Conservation (phyloP, 1,140 invertebrate genomes). For the Ceratoteleas bidentatus region DNA sequence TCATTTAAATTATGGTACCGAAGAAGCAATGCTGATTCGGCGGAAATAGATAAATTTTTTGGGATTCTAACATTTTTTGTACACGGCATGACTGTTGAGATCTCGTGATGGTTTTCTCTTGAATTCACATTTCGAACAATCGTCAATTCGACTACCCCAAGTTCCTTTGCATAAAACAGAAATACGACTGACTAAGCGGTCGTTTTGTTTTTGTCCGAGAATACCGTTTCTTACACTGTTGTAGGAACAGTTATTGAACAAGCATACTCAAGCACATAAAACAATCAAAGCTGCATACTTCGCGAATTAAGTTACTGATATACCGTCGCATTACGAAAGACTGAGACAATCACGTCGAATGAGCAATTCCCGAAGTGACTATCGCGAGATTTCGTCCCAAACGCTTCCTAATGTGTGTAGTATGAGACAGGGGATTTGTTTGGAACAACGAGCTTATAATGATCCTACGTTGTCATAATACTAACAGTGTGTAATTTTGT, state of each 20-base stretch:
- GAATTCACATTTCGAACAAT: conserved; percentile 4
- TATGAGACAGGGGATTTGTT: conserved; percentile 18
- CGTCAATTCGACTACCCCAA: conserved; percentile 14
- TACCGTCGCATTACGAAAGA: conserved; percentile 19
- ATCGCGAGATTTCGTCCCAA: conserved; percentile 45
- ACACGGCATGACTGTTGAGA: conserved; percentile 5
- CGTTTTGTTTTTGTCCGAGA: background rate
- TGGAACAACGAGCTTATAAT: conserved; percentile 51
- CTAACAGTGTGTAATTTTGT: conserved; percentile 17
- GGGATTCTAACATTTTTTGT: conserved; percentile 10
- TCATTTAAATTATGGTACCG: too few relatives aligned
- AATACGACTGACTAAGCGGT: background rate
- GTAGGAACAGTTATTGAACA: background rate
- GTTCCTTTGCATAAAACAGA: conserved; percentile 14
- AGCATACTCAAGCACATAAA: background rate
- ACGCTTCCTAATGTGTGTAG: conserved; percentile 44
- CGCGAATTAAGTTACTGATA: background rate
- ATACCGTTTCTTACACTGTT: background rate
- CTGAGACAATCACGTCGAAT: conserved; percentile 41
- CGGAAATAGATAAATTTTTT: conserved; percentile 1
- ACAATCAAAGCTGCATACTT: background rate
- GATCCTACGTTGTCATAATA: conserved; percentile 14
- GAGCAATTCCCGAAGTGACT: conserved; percentile 13
- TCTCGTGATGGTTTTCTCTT: conserved; percentile 23
- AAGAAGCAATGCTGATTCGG: too few relatives aligned